Conservation (phyloP, 2,113 vertebrate genomes). For the Zonotrichia leucophrys region DNA sequence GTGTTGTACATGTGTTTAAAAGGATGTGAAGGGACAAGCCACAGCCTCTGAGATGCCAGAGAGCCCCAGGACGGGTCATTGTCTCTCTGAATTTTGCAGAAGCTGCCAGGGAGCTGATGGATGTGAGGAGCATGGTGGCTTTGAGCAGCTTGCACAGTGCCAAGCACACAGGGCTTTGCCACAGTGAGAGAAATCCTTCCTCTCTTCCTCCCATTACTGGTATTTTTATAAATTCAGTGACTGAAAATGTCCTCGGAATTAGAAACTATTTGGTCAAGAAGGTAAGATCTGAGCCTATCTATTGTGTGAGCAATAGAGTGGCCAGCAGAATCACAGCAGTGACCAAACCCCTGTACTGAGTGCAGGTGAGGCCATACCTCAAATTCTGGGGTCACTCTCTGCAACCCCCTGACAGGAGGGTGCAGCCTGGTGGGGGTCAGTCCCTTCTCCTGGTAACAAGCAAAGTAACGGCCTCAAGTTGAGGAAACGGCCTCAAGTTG, state of each 20-base stretch:
- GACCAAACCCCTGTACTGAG: neutral
- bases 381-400: neutral
- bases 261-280: neutral
- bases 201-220: neutral
- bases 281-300: neutral
- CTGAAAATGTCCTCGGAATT: neutral
- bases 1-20: rapidly evolving
- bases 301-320: neutral
- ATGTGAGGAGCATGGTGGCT: rapidly evolving
- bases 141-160: neutral
- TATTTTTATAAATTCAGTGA: neutral
- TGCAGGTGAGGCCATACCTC: neutral
- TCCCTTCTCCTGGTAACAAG: neutral
- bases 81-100: neutral
- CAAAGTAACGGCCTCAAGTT: neutral
- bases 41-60: neutral
- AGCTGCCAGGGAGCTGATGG: rapidly evolving
- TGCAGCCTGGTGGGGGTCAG: neutral
- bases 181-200: neutral
- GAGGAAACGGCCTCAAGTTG: neutral
- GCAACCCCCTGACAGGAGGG: neutral
- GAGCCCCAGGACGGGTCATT: neutral
- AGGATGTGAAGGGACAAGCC: neutral
- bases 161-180: neutral
- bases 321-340: neutral